These are phyloP conservation scores for Bambusicola thoracicus DNA, from an alignment of 2,113 vertebrate species.

Conservation along the genomic window DNA sequence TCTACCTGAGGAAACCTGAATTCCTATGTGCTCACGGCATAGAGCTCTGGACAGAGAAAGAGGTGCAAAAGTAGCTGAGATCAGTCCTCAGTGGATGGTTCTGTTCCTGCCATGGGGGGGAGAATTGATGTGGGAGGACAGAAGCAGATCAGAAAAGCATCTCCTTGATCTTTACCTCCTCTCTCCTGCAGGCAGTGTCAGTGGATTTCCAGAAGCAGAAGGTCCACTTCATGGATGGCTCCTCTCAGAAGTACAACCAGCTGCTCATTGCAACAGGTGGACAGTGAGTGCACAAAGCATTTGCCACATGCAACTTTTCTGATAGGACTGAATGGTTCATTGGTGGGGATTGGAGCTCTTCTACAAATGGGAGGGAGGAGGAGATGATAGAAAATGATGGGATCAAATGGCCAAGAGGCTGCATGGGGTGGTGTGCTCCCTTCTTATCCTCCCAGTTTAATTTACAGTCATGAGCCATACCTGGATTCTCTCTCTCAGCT, in stretches of 20 bases:
- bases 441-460: background rate
- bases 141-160: background rate
- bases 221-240: slow-evolving; percentile 77
- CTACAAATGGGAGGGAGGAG: background rate
- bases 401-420: background rate
- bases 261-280: slow-evolving; percentile 88
- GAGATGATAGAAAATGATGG: background rate
- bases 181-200: slow-evolving; percentile 74
- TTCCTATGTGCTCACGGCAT: slow-evolving; percentile 80
- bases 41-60: slow-evolving; percentile 83
- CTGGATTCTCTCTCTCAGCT: slow-evolving; percentile 65
- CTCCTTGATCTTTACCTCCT: background rate
- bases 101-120: background rate
- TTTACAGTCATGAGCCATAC: background rate
- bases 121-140: background rate
- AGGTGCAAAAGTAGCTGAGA: slow-evolving; percentile 72
- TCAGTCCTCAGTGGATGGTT: rapidly evolving
- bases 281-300: slow-evolving; percentile 68
- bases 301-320: background rate
- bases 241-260: slow-evolving; percentile 79
- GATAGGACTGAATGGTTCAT: background rate
- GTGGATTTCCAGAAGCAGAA: slow-evolving; percentile 76
- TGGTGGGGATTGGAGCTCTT: background rate
- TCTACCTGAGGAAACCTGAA: slow-evolving; percentile 80
- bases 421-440: background rate